Evolutionary conservation across 2,113 vertebrate genomes (phyloP).

Genomic region (Paraplagusia blochii): DNA sequence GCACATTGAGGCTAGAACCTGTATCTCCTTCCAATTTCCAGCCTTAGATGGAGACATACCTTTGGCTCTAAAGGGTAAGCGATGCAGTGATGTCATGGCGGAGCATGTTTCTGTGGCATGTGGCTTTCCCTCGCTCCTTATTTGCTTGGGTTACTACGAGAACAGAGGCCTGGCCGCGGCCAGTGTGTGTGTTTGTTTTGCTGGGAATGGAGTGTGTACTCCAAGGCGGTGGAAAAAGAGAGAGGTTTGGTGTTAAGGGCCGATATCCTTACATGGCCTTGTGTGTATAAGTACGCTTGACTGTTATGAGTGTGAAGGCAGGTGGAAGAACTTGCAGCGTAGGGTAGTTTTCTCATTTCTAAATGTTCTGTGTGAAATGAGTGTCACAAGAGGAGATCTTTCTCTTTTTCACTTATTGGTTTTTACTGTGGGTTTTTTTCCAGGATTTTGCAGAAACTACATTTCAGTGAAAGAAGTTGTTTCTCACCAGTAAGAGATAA

Average conservation of each 20-base stretch:
- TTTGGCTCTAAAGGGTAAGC: slow-evolving; percentile 56
- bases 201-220: slow-evolving; percentile 60
- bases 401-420: slow-evolving; percentile 6
- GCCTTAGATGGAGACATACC: slow-evolving; percentile 74
- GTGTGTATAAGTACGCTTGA: slow-evolving; percentile 18
- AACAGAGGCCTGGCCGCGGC: slow-evolving; percentile 37
- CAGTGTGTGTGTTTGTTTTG: slow-evolving; percentile 68
- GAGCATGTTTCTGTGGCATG: slow-evolving; percentile 52
- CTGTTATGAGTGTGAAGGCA: slow-evolving; percentile 23
- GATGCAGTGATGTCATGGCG: slow-evolving; percentile 62
- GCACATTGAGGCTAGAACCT: not conserved
- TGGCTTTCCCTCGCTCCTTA: slow-evolving; percentile 64
- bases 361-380: slow-evolving; percentile 24
- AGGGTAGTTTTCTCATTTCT: slow-evolving; percentile 8
- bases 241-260: slow-evolving; percentile 40
- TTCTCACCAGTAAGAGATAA: not conserved
- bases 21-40: slow-evolving; percentile 36
- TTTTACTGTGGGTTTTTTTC: slow-evolving; percentile 1
- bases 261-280: slow-evolving; percentile 73
- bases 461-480: not conserved
- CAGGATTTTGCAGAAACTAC: not conserved
- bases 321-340: not conserved
- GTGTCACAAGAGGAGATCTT: slow-evolving; percentile 19
- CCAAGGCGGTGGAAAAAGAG: slow-evolving; percentile 44
- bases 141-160: slow-evolving; percentile 67